phyloP scores from a whole-genome alignment of 2,113 vertebrate species.

The Acinonyx jubatus region DNA sequence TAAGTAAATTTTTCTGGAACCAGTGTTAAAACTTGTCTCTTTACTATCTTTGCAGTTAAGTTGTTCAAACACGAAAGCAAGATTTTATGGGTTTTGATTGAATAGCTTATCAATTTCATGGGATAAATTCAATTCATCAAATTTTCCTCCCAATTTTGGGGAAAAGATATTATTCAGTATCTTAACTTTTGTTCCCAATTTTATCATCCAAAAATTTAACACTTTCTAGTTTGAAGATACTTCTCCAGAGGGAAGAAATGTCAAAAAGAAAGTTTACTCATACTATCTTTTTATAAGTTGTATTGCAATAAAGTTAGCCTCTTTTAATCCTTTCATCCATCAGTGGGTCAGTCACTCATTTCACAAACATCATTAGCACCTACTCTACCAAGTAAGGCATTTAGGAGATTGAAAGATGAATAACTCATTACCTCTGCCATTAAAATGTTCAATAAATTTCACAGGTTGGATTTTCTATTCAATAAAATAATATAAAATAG shows the following conservation, averaged over 20 bases:
- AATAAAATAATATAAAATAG: background rate
- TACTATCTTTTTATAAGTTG: background rate
- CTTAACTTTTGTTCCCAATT: background rate
- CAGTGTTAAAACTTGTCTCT: background rate
- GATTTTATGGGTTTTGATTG: background rate
- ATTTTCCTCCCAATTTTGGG: background rate
- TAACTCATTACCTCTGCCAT: background rate
- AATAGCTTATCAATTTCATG: background rate
- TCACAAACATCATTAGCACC: background rate
- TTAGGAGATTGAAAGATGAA: background rate
- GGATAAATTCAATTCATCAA: background rate
- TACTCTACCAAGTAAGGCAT: background rate
- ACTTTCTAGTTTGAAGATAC: background rate
- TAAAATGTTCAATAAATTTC: background rate
- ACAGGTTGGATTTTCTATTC: background rate
- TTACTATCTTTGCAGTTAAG: background rate
- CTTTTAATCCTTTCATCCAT: background rate
- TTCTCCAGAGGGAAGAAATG: background rate
- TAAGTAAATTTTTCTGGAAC: background rate
- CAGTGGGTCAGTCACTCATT: background rate
- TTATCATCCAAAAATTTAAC: background rate
- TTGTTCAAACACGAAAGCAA: background rate
- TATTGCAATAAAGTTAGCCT: background rate
- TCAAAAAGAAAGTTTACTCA: background rate
- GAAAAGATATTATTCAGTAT: background rate